A percentile compares a stretch with the other conserved stretches of the same genome.
These are phyloP conservation scores for Drosophila subsilvestris DNA, from an alignment of 2,888 invertebrate species.

Conservation along the genomic window DNA sequence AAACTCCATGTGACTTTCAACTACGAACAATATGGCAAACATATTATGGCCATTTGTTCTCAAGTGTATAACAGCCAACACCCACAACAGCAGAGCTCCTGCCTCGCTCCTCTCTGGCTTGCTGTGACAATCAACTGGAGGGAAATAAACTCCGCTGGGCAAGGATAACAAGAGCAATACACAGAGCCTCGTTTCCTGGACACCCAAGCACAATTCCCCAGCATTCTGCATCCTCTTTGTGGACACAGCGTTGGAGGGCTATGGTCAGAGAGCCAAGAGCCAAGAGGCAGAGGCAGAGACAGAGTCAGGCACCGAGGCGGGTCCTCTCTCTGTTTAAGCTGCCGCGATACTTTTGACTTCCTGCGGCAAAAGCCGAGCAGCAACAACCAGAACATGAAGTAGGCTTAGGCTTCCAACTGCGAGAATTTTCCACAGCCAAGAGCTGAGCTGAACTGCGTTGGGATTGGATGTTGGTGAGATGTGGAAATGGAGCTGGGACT, in stretches of 20 bases:
- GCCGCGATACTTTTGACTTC: conserved; percentile 78
- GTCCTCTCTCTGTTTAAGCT: conserved; percentile 62
- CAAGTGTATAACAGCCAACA: conserved; percentile 32
- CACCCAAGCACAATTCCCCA: background rate
- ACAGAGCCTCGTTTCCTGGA: conserved; percentile 4
- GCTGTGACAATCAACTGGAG: conserved; percentile 74
- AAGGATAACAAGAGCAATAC: conserved; percentile 41
- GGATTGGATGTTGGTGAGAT: conserved; percentile 16
- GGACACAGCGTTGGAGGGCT: background rate
- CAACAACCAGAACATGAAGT: conserved; percentile 36
- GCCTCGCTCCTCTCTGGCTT: conserved; percentile 44
- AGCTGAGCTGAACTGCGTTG: background rate
- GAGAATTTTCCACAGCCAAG: conserved; percentile 27
- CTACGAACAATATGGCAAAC: conserved; percentile 63
- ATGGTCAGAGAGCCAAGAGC: background rate
- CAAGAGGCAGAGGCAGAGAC: background rate
- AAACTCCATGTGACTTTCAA: conserved; percentile 34
- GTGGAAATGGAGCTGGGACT: background rate
- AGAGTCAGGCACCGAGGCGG: conserved; percentile 6
- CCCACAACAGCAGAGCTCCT: conserved; percentile 21
- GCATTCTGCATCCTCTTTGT: background rate
- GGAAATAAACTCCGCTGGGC: conserved; percentile 70
- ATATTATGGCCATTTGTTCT: conserved; percentile 73
- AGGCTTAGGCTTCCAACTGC: conserved; percentile 65
- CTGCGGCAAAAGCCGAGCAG: conserved; percentile 56